Conservation (phyloP, 2,888 invertebrate species). For the Therioaphis trifolii region DNA sequence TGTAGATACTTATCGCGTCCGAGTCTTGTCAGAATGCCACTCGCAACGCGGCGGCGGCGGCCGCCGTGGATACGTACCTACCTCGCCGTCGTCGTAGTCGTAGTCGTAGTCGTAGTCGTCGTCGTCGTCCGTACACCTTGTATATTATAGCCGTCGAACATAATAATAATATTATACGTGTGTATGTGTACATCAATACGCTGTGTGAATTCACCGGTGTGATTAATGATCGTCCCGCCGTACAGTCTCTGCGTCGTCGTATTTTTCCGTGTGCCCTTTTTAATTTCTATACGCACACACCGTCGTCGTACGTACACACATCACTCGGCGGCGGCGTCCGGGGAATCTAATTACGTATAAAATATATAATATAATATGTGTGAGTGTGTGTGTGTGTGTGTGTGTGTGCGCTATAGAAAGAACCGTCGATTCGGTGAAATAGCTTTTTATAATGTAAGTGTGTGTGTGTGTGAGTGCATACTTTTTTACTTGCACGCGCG, state of each 20-base stretch:
- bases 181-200: background rate
- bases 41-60: slow-evolving; percentile 34
- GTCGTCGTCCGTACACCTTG: background rate
- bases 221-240: slow-evolving; percentile 56
- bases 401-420: background rate
- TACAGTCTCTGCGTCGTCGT: too few relatives aligned
- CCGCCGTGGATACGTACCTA: background rate
- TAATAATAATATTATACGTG: background rate
- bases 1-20: slow-evolving; percentile 60
- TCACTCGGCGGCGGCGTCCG: too few relatives aligned
- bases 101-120: background rate
- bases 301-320: background rate
- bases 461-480: background rate
- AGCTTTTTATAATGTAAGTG: slow-evolving; percentile 35
- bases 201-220: slow-evolving; percentile 43
- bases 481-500: background rate
- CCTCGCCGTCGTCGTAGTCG: background rate
- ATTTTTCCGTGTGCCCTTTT: slow-evolving; percentile 33
- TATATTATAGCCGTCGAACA: background rate
- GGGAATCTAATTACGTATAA: too few relatives aligned
- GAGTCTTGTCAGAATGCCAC: slow-evolving; percentile 60
- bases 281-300: slow-evolving; percentile 5
- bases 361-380: too few relatives aligned
- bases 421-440: slow-evolving; percentile 40
- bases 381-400: background rate